Evolutionary conservation across 2,797 vertebrate species (phyloP).

Genomic region (Typhlichthys eigenmanni): DNA sequence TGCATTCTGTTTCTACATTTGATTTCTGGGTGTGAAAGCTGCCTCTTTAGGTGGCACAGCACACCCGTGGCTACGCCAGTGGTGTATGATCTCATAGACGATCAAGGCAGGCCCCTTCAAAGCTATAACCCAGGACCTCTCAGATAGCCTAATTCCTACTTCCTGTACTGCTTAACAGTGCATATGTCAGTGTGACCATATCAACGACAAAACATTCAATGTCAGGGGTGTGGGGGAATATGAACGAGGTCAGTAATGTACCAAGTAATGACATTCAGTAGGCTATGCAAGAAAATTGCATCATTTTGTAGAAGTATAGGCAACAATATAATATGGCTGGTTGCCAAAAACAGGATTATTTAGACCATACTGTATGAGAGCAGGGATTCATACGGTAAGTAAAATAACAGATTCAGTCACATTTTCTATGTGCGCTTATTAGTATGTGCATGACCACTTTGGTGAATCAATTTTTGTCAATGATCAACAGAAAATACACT

Average conservation of each 20-base stretch:
- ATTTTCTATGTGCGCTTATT: background rate
- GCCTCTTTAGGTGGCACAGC: too few species aligned
- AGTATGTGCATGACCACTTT: background rate
- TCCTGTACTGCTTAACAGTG: too few species aligned
- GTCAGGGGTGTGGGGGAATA: background rate
- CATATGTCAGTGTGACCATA: too few species aligned
- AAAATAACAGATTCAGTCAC: background rate
- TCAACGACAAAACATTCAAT: background rate
- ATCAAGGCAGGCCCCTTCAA: too few species aligned
- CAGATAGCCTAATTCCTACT: too few species aligned
- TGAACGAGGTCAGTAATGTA: background rate
- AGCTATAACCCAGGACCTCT: too few species aligned
- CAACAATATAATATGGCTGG: constrained; percentile 7
- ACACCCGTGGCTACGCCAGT: too few species aligned
- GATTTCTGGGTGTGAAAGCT: too few species aligned
- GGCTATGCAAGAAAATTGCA: background rate
- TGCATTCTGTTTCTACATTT: too few species aligned
- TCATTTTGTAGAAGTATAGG: background rate
- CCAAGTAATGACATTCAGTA: background rate
- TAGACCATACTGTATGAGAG: background rate
- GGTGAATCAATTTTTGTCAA: background rate
- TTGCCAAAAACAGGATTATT: background rate
- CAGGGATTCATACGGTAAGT: background rate
- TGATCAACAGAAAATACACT: background rate
- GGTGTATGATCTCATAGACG: too few species aligned